Conservation (phyloP, 1,140 invertebrate species). For the Drosophila ohnishii region DNA sequence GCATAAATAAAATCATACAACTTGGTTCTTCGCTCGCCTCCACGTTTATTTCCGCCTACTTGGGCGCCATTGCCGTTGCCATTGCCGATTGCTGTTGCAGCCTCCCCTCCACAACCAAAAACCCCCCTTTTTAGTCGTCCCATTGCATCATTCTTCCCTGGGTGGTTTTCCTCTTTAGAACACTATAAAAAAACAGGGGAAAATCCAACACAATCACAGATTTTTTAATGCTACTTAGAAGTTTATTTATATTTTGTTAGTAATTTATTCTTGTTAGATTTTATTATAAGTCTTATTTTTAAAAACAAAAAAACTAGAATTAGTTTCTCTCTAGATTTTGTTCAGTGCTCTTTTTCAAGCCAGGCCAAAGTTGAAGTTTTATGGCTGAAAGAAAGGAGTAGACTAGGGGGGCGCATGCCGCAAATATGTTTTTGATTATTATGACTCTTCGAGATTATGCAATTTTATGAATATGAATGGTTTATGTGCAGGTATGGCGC, state of each 20-base stretch:
- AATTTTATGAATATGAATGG: conserved; percentile 82
- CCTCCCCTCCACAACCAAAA: conserved; percentile 49
- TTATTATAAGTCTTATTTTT: not conserved
- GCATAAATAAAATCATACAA: conserved; percentile 80
- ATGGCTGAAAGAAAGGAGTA: conserved; percentile 53
- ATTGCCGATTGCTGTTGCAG: conserved; percentile 68
- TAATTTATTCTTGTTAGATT: not conserved
- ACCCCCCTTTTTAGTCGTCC: conserved; percentile 13
- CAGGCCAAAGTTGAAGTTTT: conserved; percentile 74
- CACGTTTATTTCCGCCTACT: conserved; percentile 76
- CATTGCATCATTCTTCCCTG: conserved; percentile 28
- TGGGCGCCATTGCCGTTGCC: conserved; percentile 70
- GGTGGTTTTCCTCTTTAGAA: conserved; percentile 6
- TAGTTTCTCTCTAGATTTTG: not conserved
- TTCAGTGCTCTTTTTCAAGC: conserved; percentile 14
- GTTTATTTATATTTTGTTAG: not conserved
- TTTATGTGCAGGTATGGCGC: conserved; percentile 56
- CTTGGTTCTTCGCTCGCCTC: conserved; percentile 46
- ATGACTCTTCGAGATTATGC: conserved; percentile 82
- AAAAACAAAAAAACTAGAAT: not conserved
- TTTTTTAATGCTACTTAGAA: not conserved
- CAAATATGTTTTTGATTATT: conserved; percentile 82
- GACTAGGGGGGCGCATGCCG: conserved; percentile 54
- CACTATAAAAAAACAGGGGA: conserved; percentile 1
- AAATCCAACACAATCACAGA: not conserved